A percentile compares a stretch with the other conserved stretches of the same genome.
These are phyloP conservation scores for Ptychochromis oligacanthus DNA, from an alignment of 2,113 vertebrate genomes.

Conservation along the genomic window DNA sequence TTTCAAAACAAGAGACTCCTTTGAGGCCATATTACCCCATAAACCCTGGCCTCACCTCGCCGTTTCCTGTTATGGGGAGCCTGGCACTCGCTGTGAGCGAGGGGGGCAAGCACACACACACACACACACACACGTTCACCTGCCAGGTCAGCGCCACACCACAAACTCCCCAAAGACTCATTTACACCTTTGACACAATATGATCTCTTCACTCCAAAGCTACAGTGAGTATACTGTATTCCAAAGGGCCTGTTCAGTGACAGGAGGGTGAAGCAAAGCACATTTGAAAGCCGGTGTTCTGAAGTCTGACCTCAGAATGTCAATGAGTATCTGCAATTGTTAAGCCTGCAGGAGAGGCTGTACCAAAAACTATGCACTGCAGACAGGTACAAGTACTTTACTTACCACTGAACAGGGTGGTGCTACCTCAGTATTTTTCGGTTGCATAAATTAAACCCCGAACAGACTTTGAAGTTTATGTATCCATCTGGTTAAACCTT, in stretches of 20 bases:
- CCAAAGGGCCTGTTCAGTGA: neutral
- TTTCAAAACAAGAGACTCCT: slow-evolving; percentile 76
- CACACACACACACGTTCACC: slow-evolving; percentile 33
- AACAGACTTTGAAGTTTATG: neutral
- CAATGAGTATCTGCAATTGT: neutral
- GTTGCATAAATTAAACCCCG: neutral
- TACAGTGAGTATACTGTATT: neutral
- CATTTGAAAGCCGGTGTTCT: neutral
- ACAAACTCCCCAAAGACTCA: slow-evolving; percentile 36
- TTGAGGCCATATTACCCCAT: slow-evolving; percentile 69
- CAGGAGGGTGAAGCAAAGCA: neutral
- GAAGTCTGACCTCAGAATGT: neutral
- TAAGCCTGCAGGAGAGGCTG: slow-evolving; percentile 13
- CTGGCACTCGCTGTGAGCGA: slow-evolving; percentile 8
- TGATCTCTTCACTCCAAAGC: slow-evolving; percentile 21
- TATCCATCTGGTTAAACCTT: neutral
- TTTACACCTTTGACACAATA: slow-evolving; percentile 34
- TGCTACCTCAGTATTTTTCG: neutral
- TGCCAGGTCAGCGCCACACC: slow-evolving; percentile 39
- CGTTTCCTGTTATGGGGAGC: slow-evolving; percentile 75
- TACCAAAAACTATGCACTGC: neutral
- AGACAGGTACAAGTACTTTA: neutral
- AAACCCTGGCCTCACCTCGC: slow-evolving; percentile 76
- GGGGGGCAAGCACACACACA: slow-evolving; percentile 6
- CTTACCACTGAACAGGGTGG: neutral